Base-by-base conservation (phyloP, 2,797 vertebrate genomes). In the Lepus oiostolus region DNA sequence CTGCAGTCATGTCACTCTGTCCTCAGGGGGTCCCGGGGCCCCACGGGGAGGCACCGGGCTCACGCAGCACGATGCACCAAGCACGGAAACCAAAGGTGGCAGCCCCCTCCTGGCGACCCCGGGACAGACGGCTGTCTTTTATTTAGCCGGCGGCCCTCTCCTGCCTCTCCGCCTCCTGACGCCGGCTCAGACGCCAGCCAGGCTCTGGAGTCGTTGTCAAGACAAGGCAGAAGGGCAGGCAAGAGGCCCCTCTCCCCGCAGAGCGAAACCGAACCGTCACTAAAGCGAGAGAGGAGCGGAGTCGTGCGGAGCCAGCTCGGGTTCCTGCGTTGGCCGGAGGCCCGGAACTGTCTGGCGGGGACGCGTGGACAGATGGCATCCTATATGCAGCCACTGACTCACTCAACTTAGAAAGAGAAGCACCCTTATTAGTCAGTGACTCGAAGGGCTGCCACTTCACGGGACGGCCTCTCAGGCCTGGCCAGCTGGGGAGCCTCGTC, bases 381-480 rank as follows among this genome's bases (percentile, higher is more conserved):
- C 97, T 97, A 76, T 97, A 77, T 88, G 97, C 93, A 96, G 97
- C 96, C 92, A 54, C 97, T 97, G 98, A 98, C 97, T 98, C 97
- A 96, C 1, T 0, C 93, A 88, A 80, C 88, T 93, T 89, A 76
- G 98, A 97, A 96, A 94, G 97, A 97, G 98, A 96, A 95, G 97
- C 83, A 91, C 84, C 38, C 93, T 95, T 90, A 77, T 96, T 97
- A 97, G 97, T 96, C 95, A 91, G 82, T 0, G 84, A 91, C 96
- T 95, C 88, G 50, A 95, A 93, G 97, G 97, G 90, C 92, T 90
- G 87, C 21, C 35, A 83, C 96, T 97, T 94, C 93, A 1, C 90
- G 65, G 0, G 77, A 94, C 85, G 76, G 72, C 90, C 86, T 83
- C 92, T 32, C 35, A 0, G 14, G 90, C 42, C 94, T 88, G 24